phyloP scores from a whole-genome alignment of 2,888 invertebrate genomes.

The Hemaris fuciformis region DNA sequence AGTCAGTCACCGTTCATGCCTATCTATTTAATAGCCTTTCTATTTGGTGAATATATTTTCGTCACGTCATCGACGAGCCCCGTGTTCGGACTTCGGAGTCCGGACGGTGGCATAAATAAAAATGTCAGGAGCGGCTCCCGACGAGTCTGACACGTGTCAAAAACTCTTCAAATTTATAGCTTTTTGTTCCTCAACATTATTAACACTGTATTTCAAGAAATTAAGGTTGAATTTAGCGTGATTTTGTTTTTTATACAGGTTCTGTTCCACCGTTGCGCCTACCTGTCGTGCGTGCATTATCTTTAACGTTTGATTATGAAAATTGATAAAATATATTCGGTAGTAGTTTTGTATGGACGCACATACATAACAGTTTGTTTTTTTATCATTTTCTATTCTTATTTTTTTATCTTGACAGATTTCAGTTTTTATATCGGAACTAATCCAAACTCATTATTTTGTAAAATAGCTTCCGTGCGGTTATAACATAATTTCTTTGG shows the following conservation, averaged over 20 bases:
- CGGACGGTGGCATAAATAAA: constrained; percentile 56
- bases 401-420: neutral
- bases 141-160: constrained; percentile 66
- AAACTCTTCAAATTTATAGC: constrained; percentile 50
- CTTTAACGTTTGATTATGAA: constrained; percentile 55
- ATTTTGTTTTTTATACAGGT: constrained; percentile 18
- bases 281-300: constrained; percentile 64
- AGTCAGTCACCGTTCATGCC: too few species aligned
- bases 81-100: neutral
- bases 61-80: constrained; percentile 9
- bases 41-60: neutral
- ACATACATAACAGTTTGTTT: neutral
- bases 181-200: constrained; percentile 16
- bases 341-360: constrained; percentile 18
- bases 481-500: too few species aligned
- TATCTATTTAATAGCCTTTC: neutral
- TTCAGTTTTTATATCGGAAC: neutral
- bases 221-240: constrained; percentile 31
- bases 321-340: constrained; percentile 39
- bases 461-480: too few species aligned
- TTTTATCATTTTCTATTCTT: neutral
- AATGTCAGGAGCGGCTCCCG: constrained; percentile 73
- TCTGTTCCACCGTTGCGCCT: constrained; percentile 40
- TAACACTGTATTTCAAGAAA: constrained; percentile 19
- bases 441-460: too few species aligned